phyloP scores from a whole-genome alignment of 35 echinoderm and acorn worm species.

The Lytechinus pictus region DNA sequence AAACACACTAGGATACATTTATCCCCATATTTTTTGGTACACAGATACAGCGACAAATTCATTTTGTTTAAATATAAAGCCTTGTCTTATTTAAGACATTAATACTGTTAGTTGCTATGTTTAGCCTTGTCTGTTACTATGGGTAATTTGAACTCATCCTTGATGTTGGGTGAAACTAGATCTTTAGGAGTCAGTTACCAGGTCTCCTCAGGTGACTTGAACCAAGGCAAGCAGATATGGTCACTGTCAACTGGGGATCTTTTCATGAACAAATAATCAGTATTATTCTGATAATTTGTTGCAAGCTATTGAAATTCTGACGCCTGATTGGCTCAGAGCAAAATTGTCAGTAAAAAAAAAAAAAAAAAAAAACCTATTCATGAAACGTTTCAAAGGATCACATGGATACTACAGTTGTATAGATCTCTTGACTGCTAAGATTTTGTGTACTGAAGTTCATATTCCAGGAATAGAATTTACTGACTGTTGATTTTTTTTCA shows the following conservation, averaged over 20 bases:
- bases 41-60: neutral
- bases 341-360: too few species aligned
- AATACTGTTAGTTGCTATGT: neutral
- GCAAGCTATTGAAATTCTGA: too few species aligned
- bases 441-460: neutral
- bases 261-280: too few species aligned
- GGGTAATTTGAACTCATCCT: neutral
- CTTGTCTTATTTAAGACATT: neutral
- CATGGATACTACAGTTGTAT: too few species aligned
- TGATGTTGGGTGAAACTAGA: neutral
- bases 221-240: neutral
- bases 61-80: neutral
- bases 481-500: neutral
- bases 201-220: neutral
- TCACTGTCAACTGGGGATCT: neutral
- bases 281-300: too few species aligned
- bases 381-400: too few species aligned
- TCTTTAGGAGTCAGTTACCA: neutral
- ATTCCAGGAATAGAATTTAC: neutral
- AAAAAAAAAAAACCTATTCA: too few species aligned
- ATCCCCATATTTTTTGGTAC: neutral
- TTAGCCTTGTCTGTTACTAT: neutral
- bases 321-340: too few species aligned
- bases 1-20: neutral
- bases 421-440: neutral